Evolutionary conservation across 2,797 vertebrate species (phyloP).

Genomic region (Dryobates pubescens): DNA sequence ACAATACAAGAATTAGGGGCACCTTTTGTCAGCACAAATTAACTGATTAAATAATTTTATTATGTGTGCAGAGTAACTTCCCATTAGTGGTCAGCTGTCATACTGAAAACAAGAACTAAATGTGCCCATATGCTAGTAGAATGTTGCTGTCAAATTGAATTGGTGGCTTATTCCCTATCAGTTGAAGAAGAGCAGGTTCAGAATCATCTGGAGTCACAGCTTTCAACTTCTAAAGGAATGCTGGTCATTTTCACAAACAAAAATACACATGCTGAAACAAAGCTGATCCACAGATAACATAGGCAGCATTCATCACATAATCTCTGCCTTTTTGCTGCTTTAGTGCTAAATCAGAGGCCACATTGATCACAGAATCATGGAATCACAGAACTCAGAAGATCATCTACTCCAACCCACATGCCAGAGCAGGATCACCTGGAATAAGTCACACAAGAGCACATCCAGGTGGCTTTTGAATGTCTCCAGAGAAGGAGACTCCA

Average conservation of each 20-base stretch:
- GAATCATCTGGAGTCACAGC: not conserved
- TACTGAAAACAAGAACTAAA: not conserved
- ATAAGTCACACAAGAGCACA: too few species aligned
- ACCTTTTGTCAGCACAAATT: not conserved
- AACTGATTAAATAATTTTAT: not conserved
- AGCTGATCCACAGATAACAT: not conserved
- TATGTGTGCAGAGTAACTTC: not conserved
- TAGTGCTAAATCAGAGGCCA: not conserved
- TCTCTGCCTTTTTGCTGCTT: not conserved
- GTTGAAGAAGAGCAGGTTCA: not conserved
- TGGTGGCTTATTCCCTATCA: not conserved
- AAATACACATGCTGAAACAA: fast-evolving
- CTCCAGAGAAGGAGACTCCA: too few species aligned
- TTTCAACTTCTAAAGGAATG: not conserved
- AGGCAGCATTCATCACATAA: not conserved
- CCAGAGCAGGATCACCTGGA: too few species aligned
- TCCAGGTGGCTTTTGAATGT: too few species aligned
- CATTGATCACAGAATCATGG: not conserved
- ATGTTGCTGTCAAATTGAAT: not conserved
- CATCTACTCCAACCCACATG: too few species aligned
- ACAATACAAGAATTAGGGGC: not conserved
- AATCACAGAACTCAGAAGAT: too few species aligned
- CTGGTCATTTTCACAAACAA: not conserved
- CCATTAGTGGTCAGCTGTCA: not conserved
- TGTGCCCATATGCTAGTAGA: not conserved